Percentiles rank a stretch among this genome's conserved stretches.
Evolutionary conservation across 2,888 invertebrate genomes (phyloP).

Genomic region (Netelia inedita): DNA sequence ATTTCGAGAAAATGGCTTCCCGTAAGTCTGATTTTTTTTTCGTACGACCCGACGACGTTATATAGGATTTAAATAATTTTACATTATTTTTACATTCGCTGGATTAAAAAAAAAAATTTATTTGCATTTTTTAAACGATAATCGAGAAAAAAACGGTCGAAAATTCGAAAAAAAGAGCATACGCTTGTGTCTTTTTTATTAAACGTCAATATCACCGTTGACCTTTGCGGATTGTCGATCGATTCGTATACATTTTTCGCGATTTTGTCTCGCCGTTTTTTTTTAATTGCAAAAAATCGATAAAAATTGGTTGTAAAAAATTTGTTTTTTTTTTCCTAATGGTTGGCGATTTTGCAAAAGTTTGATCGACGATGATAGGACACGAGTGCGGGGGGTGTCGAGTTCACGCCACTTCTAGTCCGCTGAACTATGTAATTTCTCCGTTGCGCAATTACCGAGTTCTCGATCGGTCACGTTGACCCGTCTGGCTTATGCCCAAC

Average conservation of each 20-base stretch:
- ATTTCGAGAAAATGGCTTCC: not conserved
- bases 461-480: slow-evolving; percentile 62
- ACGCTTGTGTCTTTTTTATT: no score
- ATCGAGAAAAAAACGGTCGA: no score
- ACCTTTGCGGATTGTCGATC: no score
- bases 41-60: not conserved
- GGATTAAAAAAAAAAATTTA: no score
- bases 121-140: no score
- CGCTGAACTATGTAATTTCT: slow-evolving; percentile 60
- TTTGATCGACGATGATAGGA: not conserved
- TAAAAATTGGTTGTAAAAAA: no score
- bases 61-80: not conserved
- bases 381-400: not conserved
- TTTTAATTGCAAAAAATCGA: no score
- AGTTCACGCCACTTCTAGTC: slow-evolving; percentile 37
- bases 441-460: slow-evolving; percentile 59
- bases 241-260: no score
- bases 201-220: no score
- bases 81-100: not conserved
- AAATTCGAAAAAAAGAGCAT: no score
- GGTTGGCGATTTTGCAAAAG: not conserved
- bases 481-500: slow-evolving; percentile 65
- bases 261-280: no score
- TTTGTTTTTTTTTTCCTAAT: not conserved
- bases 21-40: not conserved